Conservation (phyloP, 2,888 invertebrate genomes). For the Cyrtodaria siliqua region DNA sequence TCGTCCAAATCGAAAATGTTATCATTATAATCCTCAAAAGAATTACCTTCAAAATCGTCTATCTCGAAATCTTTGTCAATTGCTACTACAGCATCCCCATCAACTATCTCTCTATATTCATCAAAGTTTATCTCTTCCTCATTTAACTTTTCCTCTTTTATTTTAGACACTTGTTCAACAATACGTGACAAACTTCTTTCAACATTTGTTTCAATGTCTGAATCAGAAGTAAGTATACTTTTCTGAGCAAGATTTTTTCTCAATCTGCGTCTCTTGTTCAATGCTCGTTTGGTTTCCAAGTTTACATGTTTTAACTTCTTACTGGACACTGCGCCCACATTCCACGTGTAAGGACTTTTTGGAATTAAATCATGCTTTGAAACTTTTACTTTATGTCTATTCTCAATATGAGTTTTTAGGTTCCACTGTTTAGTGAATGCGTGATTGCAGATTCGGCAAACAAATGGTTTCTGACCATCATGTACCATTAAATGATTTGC, state of each 20-base stretch:
- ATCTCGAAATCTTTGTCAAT: conserved; percentile 1
- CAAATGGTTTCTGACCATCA: conserved; percentile 61
- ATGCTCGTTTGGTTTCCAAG: neutral
- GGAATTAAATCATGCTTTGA: conserved; percentile 50
- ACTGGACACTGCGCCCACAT: conserved; percentile 7
- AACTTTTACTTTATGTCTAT: conserved; percentile 53
- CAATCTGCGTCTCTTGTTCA: neutral
- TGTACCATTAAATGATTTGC: conserved; percentile 61
- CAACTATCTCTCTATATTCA: too few relatives aligned
- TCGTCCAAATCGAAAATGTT: conserved; percentile 59
- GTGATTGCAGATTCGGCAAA: conserved; percentile 54
- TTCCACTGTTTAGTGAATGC: conserved; percentile 63
- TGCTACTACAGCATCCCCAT: neutral
- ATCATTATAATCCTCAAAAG: conserved; percentile 45
- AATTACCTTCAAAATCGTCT: neutral
- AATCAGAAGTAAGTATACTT: neutral
- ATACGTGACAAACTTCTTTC: neutral
- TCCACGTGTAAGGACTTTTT: conserved; percentile 40
- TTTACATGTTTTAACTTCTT: neutral
- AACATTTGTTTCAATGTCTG: neutral
- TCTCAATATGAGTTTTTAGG: conserved; percentile 57
- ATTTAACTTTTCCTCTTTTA: neutral
- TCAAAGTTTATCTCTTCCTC: neutral
- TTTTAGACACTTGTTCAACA: neutral
- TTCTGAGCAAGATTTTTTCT: neutral